A percentile compares a stretch with the other conserved stretches of the same genome.
These are phyloP conservation scores for Molothrus aeneus DNA, from an alignment of 2,797 vertebrate species.

Conservation along the genomic window DNA sequence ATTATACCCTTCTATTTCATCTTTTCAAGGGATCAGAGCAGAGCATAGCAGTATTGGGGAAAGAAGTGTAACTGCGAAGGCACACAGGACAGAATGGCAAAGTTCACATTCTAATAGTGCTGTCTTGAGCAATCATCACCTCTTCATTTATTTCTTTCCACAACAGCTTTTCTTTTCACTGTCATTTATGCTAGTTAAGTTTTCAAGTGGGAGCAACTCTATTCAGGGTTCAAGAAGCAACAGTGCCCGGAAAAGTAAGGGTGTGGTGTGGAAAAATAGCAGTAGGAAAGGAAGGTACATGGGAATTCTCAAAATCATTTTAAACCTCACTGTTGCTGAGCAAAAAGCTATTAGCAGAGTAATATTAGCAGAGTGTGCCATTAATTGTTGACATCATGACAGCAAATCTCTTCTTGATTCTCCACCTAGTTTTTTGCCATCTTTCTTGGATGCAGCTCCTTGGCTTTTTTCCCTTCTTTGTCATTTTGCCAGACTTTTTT, in stretches of 20 bases:
- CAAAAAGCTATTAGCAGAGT: not conserved
- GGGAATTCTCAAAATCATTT: not conserved
- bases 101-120: not conserved
- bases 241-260: not conserved
- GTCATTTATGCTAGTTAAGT: not conserved
- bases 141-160: not conserved
- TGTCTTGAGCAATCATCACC: not conserved
- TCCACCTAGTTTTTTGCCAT: not conserved
- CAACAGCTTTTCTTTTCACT: not conserved
- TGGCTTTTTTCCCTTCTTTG: not conserved
- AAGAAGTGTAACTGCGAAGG: not conserved
- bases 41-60: accelerated
- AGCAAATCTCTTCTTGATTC: not conserved
- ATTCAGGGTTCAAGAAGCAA: not conserved
- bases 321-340: not conserved
- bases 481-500: not conserved
- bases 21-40: not conserved
- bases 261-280: not conserved
- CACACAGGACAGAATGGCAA: not conserved
- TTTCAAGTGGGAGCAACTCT: not conserved
- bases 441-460: not conserved
- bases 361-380: not conserved
- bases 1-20: not conserved
- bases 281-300: not conserved
- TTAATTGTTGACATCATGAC: not conserved